These are phyloP conservation scores for Amitus sp. DNA, from an alignment of 2,888 invertebrate genomes.

Conservation along the genomic window DNA sequence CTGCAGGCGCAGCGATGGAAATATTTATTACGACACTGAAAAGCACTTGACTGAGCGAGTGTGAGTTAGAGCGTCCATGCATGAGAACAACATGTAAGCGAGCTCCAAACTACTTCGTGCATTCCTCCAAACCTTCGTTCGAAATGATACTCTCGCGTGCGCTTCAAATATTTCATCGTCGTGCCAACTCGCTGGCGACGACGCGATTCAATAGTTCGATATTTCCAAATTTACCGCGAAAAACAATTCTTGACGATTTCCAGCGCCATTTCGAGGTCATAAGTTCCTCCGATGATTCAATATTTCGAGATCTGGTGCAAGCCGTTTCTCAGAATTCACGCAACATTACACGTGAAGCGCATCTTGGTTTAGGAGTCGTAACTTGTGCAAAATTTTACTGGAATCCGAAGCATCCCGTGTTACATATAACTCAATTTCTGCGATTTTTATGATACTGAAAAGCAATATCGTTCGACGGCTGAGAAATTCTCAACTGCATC, in stretches of 20 bases:
- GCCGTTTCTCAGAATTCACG: background rate
- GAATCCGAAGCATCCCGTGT: background rate
- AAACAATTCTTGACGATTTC: background rate
- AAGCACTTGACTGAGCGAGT: slow-evolving; percentile 22
- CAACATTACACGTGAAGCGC: background rate
- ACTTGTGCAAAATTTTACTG: too few species aligned
- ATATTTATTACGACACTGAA: slow-evolving; percentile 32
- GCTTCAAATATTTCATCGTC: background rate
- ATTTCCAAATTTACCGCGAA: background rate
- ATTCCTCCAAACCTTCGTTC: background rate
- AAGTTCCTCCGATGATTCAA: background rate
- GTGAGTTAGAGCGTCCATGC: slow-evolving; percentile 10
- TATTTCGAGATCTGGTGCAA: background rate
- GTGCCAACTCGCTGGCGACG: background rate
- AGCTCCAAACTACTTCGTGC: background rate
- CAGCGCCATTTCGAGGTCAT: background rate
- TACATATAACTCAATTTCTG: background rate
- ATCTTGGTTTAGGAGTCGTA: too few species aligned
- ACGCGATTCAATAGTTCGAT: background rate
- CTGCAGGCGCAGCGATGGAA: slow-evolving; percentile 18
- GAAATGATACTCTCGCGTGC: background rate
- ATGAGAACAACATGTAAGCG: slow-evolving; percentile 17
- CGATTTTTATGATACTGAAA: background rate
- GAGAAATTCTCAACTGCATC: background rate
- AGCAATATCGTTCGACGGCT: background rate